A percentile compares a stretch with the other conserved stretches of the same genome.
phyloP scores from a whole-genome alignment of 2,113 vertebrate genomes.

The Penelope pileata region DNA sequence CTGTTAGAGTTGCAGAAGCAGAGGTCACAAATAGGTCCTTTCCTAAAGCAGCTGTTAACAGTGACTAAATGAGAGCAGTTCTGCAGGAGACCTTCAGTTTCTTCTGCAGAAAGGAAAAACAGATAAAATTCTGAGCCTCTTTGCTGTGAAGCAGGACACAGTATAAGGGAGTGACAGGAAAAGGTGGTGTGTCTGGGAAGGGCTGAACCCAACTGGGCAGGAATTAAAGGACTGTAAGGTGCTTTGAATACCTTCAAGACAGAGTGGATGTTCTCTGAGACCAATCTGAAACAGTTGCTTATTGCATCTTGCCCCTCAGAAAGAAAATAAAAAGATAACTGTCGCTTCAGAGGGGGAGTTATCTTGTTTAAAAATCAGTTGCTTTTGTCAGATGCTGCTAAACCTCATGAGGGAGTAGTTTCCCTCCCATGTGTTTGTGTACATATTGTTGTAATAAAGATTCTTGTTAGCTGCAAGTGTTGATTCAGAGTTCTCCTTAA shows the following conservation, averaged over 20 bases:
- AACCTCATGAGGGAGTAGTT: conserved; percentile 1
- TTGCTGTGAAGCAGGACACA: background rate
- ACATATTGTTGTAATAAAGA: conserved; percentile 58
- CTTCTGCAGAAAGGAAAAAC: background rate
- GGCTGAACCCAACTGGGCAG: background rate
- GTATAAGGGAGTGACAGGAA: background rate
- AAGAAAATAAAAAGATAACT: background rate
- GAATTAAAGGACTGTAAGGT: background rate
- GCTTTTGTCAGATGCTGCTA: conserved; percentile 30
- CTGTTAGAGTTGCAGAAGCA: background rate
- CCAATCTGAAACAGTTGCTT: background rate
- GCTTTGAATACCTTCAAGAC: background rate
- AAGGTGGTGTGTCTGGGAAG: background rate
- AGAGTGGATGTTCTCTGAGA: background rate
- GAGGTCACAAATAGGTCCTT: no score
- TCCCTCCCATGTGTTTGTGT: background rate
- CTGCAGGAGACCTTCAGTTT: background rate
- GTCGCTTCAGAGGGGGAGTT: background rate
- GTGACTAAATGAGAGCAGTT: background rate
- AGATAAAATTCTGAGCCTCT: background rate
- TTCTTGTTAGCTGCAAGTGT: conserved; percentile 39
- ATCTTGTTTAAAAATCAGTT: background rate
- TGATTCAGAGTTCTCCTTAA: conserved; percentile 57
- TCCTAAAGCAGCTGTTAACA: background rate
- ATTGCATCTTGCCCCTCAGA: background rate